Base-by-base conservation (phyloP, 2,113 vertebrate species). In the Otus sunia region DNA sequence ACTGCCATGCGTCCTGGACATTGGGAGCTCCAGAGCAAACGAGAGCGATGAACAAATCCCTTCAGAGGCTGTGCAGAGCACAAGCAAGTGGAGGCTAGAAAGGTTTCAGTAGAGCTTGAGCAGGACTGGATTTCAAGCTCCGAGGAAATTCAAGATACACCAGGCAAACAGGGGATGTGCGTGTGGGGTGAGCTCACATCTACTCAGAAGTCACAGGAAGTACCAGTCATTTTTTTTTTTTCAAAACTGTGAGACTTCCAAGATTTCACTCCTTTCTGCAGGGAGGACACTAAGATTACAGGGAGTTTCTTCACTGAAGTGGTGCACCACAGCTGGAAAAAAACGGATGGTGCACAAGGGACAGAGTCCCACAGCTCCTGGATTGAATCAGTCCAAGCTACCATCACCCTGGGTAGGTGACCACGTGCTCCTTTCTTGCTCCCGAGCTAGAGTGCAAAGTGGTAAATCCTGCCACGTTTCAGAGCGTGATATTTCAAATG, bases 401-500 rank as follows among this genome's bases (percentile, higher is more conserved):
- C 5, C 11, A 18, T 25, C 32, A 0, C 79, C 50, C 1, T 11
- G 59, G 82, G 55, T 49, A 55, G 1, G 5, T 17, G 19, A 8
- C 84, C 90, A 41, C 12, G 2, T 14, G 89, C 86, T 89, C 69
- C 87, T 68, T 55, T 17, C 86, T 53, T 25, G 81, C 84, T 78
- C 90, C 92, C 66, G n/a, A 93, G 92, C 71, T 50, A 27, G 36
- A 92, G 72, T 41, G 81, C 68, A 36, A 36, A 77, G 88, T 9
- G 77, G 15, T 11, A 4, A 81, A 43, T 84, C 90, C 88, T 63
- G 82, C 72, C 78, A 50, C 78, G 12, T 11, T 18, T 55, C 93
- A 9, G 5, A 67, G 92, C 5, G 15, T 55, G 78, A 15, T 7
- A 18, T 15, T 78, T 37, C 88, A 60, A 13, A 15, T 0, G 37